A percentile compares a stretch with the other conserved stretches of the same genome.
phyloP scores from a whole-genome alignment of 2,113 vertebrate genomes.

The Uria aalge region DNA sequence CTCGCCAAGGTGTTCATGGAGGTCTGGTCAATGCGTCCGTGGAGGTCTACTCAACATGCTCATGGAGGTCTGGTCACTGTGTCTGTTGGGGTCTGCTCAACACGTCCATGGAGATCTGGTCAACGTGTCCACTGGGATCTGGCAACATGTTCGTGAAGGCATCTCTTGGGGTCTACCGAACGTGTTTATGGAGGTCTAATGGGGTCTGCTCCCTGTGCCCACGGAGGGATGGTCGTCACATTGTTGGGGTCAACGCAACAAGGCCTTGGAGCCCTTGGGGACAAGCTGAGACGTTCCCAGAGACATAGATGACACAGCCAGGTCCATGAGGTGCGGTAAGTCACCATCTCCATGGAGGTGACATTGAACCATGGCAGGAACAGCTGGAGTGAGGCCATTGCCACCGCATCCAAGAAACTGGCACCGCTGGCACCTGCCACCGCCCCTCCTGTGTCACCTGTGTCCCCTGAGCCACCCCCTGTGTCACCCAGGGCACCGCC shows the following conservation, averaged over 20 bases:
- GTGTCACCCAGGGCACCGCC: neutral
- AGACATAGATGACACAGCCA: neutral
- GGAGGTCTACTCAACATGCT: too few species aligned
- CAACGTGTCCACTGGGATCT: neutral
- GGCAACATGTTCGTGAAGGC: neutral
- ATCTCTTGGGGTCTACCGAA: too few species aligned
- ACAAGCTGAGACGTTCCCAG: neutral
- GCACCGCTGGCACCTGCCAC: neutral
- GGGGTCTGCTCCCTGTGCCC: neutral
- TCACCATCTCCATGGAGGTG: neutral
- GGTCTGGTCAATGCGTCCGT: too few species aligned
- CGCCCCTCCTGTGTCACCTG: neutral
- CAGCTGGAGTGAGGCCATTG: neutral
- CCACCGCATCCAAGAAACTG: neutral
- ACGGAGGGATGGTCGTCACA: neutral
- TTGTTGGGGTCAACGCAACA: too few species aligned
- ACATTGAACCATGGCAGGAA: neutral
- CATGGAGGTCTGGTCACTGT: too few species aligned
- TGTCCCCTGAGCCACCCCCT: neutral
- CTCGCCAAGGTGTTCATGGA: too few species aligned
- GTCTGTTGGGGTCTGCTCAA: too few species aligned
- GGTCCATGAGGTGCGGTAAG: neutral
- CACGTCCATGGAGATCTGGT: too few species aligned
- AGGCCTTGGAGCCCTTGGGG: neutral
- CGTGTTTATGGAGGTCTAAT: neutral